phyloP scores from a whole-genome alignment of 2,888 invertebrate genomes.

The Pemphredon lugubris region DNA sequence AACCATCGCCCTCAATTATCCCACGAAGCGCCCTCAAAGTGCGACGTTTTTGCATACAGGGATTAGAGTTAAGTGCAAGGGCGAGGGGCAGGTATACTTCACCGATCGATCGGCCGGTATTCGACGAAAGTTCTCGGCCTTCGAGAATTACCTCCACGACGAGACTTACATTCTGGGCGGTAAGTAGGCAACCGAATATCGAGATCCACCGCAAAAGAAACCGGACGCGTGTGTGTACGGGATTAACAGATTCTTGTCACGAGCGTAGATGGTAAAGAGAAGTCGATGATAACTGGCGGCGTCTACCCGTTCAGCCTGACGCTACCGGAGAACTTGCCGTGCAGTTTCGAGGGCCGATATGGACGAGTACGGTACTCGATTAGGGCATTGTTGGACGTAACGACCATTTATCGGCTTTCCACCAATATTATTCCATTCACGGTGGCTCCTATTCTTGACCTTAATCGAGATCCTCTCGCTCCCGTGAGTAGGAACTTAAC shows the following conservation, averaged over 20 bases:
- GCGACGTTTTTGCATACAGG: constrained; percentile 55
- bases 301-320: constrained; percentile 80
- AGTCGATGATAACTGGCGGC: constrained; percentile 63
- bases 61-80: constrained; percentile 71
- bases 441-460: constrained; percentile 80
- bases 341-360: constrained; percentile 80
- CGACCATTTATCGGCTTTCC: constrained; percentile 58
- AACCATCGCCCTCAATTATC: no score
- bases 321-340: constrained; percentile 80
- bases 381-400: constrained; percentile 79
- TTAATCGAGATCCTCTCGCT: constrained; percentile 79
- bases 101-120: constrained; percentile 74
- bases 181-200: constrained; percentile 54
- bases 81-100: constrained; percentile 73
- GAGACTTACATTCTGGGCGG: constrained; percentile 69
- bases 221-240: neutral
- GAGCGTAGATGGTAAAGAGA: constrained; percentile 63
- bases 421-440: constrained; percentile 80
- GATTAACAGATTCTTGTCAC: constrained; percentile 46
- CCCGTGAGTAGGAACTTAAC: constrained; percentile 67
- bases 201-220: constrained; percentile 10
- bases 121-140: constrained; percentile 67
- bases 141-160: constrained; percentile 70
- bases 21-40: no score
- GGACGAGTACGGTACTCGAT: constrained; percentile 81